Conservation (phyloP, 2,797 vertebrate genomes). For the Acanthornis magna region DNA sequence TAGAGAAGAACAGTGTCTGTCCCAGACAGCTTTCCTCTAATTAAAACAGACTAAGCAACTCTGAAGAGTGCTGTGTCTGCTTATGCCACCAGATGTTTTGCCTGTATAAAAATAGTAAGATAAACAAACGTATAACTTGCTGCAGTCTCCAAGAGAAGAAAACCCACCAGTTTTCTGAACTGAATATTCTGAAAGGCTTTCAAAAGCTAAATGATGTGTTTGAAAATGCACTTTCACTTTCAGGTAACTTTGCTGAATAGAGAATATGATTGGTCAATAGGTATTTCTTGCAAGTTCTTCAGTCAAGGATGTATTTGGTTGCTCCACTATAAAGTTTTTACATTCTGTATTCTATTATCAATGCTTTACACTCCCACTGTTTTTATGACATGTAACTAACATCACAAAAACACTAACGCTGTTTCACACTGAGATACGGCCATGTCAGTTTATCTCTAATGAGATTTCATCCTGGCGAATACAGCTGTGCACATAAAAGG, state of each 20-base stretch:
- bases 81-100: background rate
- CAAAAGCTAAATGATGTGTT: background rate
- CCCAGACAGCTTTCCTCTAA: slow-evolving; percentile 17
- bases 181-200: background rate
- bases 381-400: background rate
- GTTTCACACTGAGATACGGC: background rate
- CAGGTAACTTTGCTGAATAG: background rate
- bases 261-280: background rate
- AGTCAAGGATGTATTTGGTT: background rate
- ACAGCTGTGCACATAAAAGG: background rate
- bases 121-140: background rate
- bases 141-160: slow-evolving; percentile 5
- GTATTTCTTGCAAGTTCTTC: background rate
- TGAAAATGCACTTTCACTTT: background rate
- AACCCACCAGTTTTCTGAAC: background rate
- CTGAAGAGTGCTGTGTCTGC: background rate
- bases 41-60: slow-evolving; percentile 32
- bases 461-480: background rate
- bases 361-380: background rate
- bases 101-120: background rate
- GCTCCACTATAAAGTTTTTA: background rate
- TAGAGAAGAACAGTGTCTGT: background rate
- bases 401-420: background rate
- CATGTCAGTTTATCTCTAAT: background rate
- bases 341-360: background rate